These are phyloP conservation scores for Trichopoda pennipes DNA, from an alignment of 2,888 invertebrate species.

Conservation along the genomic window DNA sequence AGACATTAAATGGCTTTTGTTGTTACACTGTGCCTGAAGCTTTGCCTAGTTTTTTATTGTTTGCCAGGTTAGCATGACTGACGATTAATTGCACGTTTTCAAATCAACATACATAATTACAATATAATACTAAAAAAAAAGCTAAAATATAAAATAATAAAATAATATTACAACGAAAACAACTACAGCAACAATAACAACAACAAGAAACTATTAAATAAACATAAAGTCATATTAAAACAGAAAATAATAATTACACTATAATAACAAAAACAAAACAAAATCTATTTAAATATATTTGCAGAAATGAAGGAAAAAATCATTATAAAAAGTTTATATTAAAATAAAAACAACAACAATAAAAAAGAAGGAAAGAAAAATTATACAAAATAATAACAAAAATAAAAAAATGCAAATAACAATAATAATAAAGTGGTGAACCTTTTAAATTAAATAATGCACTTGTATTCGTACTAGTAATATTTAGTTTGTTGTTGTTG, in stretches of 20 bases:
- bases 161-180: constrained; percentile 50
- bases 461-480: background rate
- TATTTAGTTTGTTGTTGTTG: too few relatives aligned
- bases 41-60: constrained; percentile 16
- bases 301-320: constrained; percentile 48
- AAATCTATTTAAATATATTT: constrained; percentile 62
- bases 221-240: constrained; percentile 5
- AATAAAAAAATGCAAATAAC: constrained; percentile 59
- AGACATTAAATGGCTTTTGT: background rate
- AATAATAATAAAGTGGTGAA: constrained; percentile 67
- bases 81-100: constrained; percentile 67
- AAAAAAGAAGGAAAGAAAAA: constrained; percentile 40
- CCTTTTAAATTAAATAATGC: constrained; percentile 64
- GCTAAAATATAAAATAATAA: constrained; percentile 25
- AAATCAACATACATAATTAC: constrained; percentile 59
- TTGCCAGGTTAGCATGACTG: constrained; percentile 61
- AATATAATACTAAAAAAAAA: constrained; percentile 61
- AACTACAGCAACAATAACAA: constrained; percentile 15
- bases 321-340: constrained; percentile 45
- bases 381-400: too few relatives aligned
- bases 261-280: constrained; percentile 65
- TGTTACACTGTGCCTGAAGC: constrained; percentile 42
- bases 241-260: constrained; percentile 63
- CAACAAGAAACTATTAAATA: constrained; percentile 1
- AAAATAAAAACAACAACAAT: constrained; percentile 36